Evolutionary conservation across 2,113 vertebrate species (phyloP).

Genomic region (Pan paniscus): DNA sequence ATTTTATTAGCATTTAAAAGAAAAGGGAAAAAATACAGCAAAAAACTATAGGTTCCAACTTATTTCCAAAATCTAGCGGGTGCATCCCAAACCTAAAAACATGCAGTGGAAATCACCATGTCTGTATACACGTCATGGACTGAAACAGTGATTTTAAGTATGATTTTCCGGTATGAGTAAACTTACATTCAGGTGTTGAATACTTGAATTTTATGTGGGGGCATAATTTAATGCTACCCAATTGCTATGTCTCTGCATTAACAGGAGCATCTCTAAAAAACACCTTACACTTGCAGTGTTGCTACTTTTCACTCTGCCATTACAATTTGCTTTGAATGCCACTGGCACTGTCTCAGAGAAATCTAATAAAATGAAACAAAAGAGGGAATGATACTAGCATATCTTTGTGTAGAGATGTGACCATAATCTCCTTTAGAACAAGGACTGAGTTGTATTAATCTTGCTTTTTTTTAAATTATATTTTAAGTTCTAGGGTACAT

Average conservation of each 20-base stretch:
- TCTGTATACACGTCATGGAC: not conserved
- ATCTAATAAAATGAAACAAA: not conserved
- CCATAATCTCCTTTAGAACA: not conserved
- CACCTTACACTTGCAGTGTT: not conserved
- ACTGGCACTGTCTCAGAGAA: not conserved
- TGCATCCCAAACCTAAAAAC: not conserved
- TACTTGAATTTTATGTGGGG: not conserved
- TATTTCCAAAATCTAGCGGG: not conserved
- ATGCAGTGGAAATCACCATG: not conserved
- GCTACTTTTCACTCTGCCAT: not conserved
- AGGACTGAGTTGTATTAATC: not conserved
- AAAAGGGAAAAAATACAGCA: not conserved
- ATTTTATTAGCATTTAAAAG: not conserved
- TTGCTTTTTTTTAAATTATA: too few species aligned
- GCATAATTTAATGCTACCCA: not conserved
- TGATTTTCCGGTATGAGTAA: not conserved
- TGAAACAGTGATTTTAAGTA: slow-evolving; percentile 9
- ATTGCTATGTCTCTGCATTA: not conserved
- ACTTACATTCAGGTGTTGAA: not conserved
- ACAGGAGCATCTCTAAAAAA: not conserved
- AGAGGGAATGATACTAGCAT: not conserved
- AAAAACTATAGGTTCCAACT: not conserved
- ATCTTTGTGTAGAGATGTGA: not conserved
- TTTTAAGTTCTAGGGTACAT: too few species aligned
- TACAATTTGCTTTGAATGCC: not conserved